phyloP scores from a whole-genome alignment of 1,140 invertebrate genomes.

The Notospermus geniculatus region DNA sequence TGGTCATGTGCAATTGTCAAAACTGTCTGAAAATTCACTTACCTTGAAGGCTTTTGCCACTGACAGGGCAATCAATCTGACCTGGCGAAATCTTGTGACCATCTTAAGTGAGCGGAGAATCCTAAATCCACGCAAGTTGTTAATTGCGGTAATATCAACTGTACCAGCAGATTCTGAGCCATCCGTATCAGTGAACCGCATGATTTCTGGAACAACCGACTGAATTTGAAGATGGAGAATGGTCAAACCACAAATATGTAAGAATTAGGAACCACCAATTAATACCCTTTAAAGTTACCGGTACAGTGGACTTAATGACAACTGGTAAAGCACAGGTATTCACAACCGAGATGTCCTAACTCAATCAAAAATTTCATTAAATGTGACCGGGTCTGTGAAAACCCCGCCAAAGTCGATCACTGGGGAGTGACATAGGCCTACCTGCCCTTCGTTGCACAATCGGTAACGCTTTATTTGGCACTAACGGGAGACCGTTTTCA shows the following conservation, averaged over 20 bases:
- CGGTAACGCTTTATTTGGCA: too few species aligned
- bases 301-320: too few species aligned
- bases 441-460: too few species aligned
- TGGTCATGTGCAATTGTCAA: too few species aligned
- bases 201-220: conserved; percentile 7
- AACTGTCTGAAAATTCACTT: too few species aligned
- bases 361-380: too few species aligned
- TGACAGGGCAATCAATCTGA: conserved; percentile 31
- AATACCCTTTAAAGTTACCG: too few species aligned
- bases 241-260: background rate
- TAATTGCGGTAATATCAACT: conserved; percentile 14
- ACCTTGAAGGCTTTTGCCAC: conserved; percentile 30
- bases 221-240: background rate
- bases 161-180: background rate
- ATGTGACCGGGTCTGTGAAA: background rate
- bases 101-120: conserved; percentile 39
- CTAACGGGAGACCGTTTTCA: too few species aligned
- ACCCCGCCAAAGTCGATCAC: too few species aligned
- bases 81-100: conserved; percentile 35
- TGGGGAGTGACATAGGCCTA: too few species aligned
- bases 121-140: conserved; percentile 34
- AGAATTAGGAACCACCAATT: conserved; percentile 8
- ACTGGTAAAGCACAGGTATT: too few species aligned
- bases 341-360: too few species aligned
- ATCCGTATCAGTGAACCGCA: background rate